A percentile compares a stretch with the other conserved stretches of the same genome.
phyloP scores from a whole-genome alignment of 2,888 invertebrate genomes.

The Apodemia mormo region DNA sequence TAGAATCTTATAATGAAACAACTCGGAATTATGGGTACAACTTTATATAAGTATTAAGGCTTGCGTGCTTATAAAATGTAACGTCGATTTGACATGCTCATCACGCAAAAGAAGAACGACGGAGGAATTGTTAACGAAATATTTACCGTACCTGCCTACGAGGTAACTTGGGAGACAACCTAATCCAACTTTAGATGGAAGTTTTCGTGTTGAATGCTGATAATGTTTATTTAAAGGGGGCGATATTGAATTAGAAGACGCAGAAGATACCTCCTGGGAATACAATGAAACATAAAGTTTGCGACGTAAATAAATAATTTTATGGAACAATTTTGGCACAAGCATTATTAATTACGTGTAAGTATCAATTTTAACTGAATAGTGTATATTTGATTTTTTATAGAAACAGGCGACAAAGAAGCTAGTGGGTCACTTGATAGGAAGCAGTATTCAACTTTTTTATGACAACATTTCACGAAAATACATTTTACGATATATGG shows the following conservation, averaged over 20 bases:
- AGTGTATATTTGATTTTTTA: too few species aligned
- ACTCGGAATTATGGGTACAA: slow-evolving; percentile 1
- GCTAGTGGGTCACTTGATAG: too few species aligned
- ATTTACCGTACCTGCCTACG: slow-evolving; percentile 44
- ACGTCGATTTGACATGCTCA: slow-evolving; percentile 42
- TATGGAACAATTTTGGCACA: not conserved
- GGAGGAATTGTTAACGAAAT: slow-evolving; percentile 71
- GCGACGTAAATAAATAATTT: not conserved
- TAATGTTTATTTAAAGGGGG: slow-evolving; percentile 33
- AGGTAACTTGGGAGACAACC: slow-evolving; percentile 34
- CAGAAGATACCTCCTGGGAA: slow-evolving; percentile 18
- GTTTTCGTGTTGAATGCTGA: slow-evolving; percentile 36
- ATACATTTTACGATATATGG: too few species aligned
- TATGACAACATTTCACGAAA: too few species aligned
- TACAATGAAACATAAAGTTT: slow-evolving; percentile 14
- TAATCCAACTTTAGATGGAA: slow-evolving; percentile 37
- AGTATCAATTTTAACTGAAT: too few species aligned
- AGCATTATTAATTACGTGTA: too few species aligned
- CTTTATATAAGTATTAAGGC: slow-evolving; percentile 5
- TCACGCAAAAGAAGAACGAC: slow-evolving; percentile 52
- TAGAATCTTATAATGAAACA: slow-evolving; percentile 4
- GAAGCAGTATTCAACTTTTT: too few species aligned
- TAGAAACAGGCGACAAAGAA: too few species aligned
- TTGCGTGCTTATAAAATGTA: slow-evolving; percentile 13
- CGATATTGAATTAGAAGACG: slow-evolving; percentile 32